A percentile compares a stretch with the other conserved stretches of the same genome.
These are phyloP conservation scores for Conistra vaccinii DNA, from an alignment of 2,888 invertebrate species.

Conservation along the genomic window DNA sequence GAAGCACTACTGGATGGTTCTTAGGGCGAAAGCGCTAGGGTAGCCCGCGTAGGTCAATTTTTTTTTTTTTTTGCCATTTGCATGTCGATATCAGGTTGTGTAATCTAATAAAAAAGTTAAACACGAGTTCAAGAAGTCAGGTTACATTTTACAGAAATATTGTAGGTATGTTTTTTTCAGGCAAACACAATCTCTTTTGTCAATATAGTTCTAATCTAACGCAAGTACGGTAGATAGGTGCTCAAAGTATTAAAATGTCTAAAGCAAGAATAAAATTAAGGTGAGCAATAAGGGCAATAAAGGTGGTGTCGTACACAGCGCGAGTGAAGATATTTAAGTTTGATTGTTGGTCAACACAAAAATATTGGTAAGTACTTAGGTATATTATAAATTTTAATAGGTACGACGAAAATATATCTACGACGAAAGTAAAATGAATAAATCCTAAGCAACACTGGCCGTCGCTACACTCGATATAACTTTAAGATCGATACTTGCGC, in stretches of 20 bases:
- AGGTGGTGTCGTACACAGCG: background rate
- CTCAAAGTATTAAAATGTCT: background rate
- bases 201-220: no score
- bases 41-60: background rate
- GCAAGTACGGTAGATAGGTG: background rate
- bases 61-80: background rate
- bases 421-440: constrained; percentile 4
- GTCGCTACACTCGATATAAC: constrained; percentile 70
- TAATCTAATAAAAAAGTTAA: background rate
- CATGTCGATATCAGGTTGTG: background rate
- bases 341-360: background rate
- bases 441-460: constrained; percentile 29
- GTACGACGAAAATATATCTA: background rate
- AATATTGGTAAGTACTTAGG: background rate
- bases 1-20: background rate
- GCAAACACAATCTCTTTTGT: no score
- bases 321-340: background rate
- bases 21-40: background rate
- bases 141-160: background rate
- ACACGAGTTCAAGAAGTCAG: background rate
- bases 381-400: background rate
- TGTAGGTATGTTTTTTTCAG: background rate
- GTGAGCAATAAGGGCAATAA: background rate
- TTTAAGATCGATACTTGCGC: constrained; percentile 78
- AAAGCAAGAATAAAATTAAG: background rate